phyloP scores from a whole-genome alignment of 2,113 vertebrate genomes.

The Proterorhinus semilunaris region DNA sequence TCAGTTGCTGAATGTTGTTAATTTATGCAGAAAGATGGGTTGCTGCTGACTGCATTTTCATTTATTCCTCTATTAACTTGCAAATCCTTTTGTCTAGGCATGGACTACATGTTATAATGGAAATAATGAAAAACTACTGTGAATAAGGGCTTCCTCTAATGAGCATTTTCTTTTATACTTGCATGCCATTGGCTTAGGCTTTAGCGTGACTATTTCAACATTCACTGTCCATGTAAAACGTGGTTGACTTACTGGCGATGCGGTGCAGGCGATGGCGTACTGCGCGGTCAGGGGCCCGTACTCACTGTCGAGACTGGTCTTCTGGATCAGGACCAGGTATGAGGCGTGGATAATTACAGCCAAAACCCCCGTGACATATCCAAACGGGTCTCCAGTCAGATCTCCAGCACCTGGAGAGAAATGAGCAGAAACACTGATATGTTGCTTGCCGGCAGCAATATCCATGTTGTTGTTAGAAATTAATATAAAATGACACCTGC shows the following conservation, averaged over 20 bases:
- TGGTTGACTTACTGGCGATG: slow-evolving; percentile 76
- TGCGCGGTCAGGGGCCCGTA: slow-evolving; percentile 94
- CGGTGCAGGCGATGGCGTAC: slow-evolving; percentile 90
- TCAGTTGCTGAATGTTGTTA: not conserved
- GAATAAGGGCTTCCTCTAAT: not conserved
- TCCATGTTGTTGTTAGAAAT: not conserved
- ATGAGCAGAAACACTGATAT: not conserved
- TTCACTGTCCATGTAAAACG: not conserved
- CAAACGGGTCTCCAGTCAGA: slow-evolving; percentile 89
- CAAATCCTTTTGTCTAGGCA: not conserved
- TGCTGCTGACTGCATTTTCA: not conserved
- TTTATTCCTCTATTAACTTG: not conserved
- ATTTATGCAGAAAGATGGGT: not conserved
- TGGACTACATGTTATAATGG: not conserved
- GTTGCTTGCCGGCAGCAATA: too few species aligned
- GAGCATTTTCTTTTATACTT: not conserved
- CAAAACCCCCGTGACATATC: slow-evolving; percentile 91
- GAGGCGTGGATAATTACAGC: slow-evolving; percentile 93
- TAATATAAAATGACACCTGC: not conserved
- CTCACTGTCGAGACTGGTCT: slow-evolving; percentile 86
- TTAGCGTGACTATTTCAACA: not conserved
- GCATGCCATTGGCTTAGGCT: not conserved
- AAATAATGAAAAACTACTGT: not conserved
- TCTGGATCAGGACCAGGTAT: slow-evolving; percentile 97
- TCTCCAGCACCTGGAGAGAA: slow-evolving; percentile 89